Base-by-base conservation (phyloP, 1,140 invertebrate genomes). In the Nasonia longicornis region DNA sequence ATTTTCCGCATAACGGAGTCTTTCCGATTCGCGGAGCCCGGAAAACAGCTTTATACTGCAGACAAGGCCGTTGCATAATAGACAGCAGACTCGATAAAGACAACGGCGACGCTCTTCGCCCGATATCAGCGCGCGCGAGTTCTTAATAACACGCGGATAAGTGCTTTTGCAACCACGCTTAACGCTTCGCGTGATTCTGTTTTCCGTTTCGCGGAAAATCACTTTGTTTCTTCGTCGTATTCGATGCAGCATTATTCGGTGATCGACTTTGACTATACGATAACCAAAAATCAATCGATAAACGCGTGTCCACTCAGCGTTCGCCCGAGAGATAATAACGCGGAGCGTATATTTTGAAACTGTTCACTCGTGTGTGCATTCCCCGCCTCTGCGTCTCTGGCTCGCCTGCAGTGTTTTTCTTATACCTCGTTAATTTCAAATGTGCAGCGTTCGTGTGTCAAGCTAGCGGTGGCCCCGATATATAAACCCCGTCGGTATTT, bases 341-440 rank as follows among this genome's bases (percentile, higher is more conserved):
- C 16, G 2, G 52, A 58, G 52, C 3, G 64, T 12, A 66, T 66
- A 66, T 26, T 26, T 11, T 67, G 22, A 26, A 67, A 67, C 11
- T 14, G 63, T 20, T 20, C 52, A 20, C 7, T 16, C 52, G 52
- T 11, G 10, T 16, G 52, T 29, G 22, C 64, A 29, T n/a, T 26
- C 64, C 10, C 26, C 29, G n/a, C 8, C 2, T 66, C 22, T 14
- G 7, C 3, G 16, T 58, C 7, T 66, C 64, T 66, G 11, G 11
- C 64, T 67, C 7, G 64, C 64, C 29, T 16, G 52, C 77, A 83
- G 82, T 87, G 84, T 86, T 87, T 86, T 87, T 83, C 85, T 87
- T 87, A 85, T 85, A 85, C 84, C 83, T 86, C 84, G 84, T 87
- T 86, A 85, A 87, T 87, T 87, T 87, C 77, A 82, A 84, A 85